Evolutionary conservation across 2,113 vertebrate species (phyloP).

Genomic region (Embiotoca jacksoni): DNA sequence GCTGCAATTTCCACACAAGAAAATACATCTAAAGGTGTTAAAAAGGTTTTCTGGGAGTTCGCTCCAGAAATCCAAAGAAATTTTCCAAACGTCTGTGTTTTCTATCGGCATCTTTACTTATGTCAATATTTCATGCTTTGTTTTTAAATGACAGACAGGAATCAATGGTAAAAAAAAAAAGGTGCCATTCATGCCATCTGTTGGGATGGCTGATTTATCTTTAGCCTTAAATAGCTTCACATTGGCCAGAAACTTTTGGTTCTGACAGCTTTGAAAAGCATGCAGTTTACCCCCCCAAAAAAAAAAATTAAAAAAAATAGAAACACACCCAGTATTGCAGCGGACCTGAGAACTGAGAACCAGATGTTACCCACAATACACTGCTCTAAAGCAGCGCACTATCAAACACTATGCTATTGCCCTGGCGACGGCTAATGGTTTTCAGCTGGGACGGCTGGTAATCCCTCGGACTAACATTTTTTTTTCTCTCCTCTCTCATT

Average conservation of each 20-base stretch:
- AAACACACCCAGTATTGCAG: constrained; percentile 54
- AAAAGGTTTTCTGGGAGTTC: not conserved
- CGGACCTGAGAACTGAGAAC: constrained; percentile 66
- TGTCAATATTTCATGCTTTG: not conserved
- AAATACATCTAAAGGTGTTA: constrained; percentile 2
- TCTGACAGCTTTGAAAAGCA: constrained; percentile 40
- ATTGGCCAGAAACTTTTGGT: constrained; percentile 48
- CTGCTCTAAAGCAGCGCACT: constrained; percentile 69
- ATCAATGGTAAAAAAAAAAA: not conserved
- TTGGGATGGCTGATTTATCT: not conserved
- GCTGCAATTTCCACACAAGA: not conserved
- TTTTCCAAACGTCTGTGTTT: not conserved
- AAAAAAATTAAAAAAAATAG: constrained; percentile 48
- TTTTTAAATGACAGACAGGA: constrained; percentile 5
- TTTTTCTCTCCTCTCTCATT: constrained; percentile 25
- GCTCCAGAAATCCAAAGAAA: not conserved
- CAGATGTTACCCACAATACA: constrained; percentile 76
- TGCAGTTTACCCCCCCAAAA: constrained; percentile 57
- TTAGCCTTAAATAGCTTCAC: constrained; percentile 5
- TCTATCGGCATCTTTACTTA: constrained; percentile 9
- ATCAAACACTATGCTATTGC: constrained; percentile 78
- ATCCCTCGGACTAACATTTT: constrained; percentile 47
- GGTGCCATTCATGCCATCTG: not conserved
- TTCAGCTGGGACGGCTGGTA: constrained; percentile 72
- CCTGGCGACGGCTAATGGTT: constrained; percentile 82